phyloP scores from a whole-genome alignment of 2,113 vertebrate species.

The Girardinichthys multiradiatus region DNA sequence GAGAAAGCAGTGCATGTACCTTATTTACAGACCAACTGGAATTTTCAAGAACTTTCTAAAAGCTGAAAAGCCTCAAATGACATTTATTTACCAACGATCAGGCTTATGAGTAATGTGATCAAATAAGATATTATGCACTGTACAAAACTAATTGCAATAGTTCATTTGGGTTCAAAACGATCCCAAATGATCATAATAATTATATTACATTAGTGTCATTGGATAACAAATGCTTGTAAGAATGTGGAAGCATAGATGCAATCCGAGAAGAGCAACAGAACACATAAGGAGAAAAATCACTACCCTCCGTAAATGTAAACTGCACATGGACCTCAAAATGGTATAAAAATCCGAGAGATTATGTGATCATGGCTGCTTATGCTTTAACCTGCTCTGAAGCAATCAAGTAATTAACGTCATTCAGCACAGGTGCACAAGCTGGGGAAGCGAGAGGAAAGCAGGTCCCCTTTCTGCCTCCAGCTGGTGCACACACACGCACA shows the following conservation, averaged over 20 bases:
- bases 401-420: conserved; percentile 55
- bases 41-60: conserved; percentile 4
- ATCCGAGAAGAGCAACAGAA: not conserved
- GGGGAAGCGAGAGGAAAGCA: conserved; percentile 23
- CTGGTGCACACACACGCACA: conserved; percentile 33
- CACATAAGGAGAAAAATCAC: not conserved
- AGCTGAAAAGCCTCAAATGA: not conserved
- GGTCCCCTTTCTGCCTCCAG: conserved; percentile 43
- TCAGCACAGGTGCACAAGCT: conserved; percentile 64
- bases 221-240: not conserved
- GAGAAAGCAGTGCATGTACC: too few relatives aligned
- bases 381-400: conserved; percentile 57
- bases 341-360: conserved; percentile 10
- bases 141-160: not conserved
- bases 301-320: not conserved
- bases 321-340: not conserved
- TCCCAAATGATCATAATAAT: not conserved
- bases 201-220: not conserved
- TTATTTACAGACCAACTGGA: not conserved
- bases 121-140: not conserved
- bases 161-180: too few relatives aligned
- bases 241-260: not conserved
- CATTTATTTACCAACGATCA: conserved; percentile 7
- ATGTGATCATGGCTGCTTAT: conserved; percentile 28
- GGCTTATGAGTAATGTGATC: not conserved